Conservation (phyloP, 2,113 vertebrate genomes). For the Morone chrysops region DNA sequence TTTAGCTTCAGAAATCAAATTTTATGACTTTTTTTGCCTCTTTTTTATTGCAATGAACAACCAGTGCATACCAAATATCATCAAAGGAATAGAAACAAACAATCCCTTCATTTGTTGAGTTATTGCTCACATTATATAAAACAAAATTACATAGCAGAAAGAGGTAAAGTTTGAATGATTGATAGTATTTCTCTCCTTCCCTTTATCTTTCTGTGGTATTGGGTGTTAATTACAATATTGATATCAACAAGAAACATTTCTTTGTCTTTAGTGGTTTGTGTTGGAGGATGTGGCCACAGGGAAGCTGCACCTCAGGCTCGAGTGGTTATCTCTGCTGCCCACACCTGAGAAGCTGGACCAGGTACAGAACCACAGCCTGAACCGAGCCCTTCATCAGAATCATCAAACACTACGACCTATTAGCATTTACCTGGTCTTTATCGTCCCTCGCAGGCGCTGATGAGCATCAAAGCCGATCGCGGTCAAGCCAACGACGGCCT, state of each 20-base stretch:
- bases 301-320: conserved; percentile 93
- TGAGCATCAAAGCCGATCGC: conserved; percentile 88
- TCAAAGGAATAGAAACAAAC: neutral
- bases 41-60: neutral
- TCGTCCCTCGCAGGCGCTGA: conserved; percentile 83
- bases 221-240: too few species aligned
- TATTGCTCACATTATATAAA: too few species aligned
- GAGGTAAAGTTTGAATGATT: too few species aligned
- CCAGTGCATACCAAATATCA: neutral
- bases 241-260: fast-evolving
- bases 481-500: conserved; percentile 91
- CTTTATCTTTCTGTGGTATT: too few species aligned
- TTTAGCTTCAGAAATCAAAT: neutral
- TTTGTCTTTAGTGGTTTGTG: conserved; percentile 89
- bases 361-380: conserved; percentile 76
- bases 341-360: conserved; percentile 89
- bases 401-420: neutral
- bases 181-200: too few species aligned
- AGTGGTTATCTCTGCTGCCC: conserved; percentile 91
- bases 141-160: too few species aligned
- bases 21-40: neutral
- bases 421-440: too few species aligned
- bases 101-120: too few species aligned
- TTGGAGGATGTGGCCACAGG: conserved; percentile 91
- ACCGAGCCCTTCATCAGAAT: neutral